Conservation (phyloP, 2,797 vertebrate species). For the Spea hammondii region DNA sequence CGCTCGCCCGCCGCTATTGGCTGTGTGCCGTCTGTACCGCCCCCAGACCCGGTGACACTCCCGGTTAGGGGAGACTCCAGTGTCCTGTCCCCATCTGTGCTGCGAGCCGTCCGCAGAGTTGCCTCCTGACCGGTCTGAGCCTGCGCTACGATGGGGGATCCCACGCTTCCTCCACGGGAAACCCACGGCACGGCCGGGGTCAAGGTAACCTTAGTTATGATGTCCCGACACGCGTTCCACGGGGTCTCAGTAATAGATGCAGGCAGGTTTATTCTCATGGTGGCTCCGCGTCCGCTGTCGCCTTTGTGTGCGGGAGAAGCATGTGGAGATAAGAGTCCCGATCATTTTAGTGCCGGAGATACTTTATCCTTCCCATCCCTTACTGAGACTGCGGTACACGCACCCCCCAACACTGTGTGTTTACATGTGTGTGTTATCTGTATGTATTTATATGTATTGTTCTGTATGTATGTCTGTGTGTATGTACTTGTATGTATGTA, state of each 20-base stretch:
- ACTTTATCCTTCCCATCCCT: too few relatives aligned
- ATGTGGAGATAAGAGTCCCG: too few relatives aligned
- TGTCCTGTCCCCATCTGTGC: background rate
- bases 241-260: background rate
- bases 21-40: background rate
- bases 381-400: too few relatives aligned
- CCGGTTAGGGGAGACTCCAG: background rate
- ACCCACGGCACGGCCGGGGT: background rate
- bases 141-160: constrained; percentile 33
- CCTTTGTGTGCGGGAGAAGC: too few relatives aligned
- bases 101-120: background rate
- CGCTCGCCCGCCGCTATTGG: too few relatives aligned
- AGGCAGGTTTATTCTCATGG: background rate
- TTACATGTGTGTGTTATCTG: too few relatives aligned
- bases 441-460: too few relatives aligned
- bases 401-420: too few relatives aligned
- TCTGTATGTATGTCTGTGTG: too few relatives aligned
- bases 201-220: constrained; percentile 1
- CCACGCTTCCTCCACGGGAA: background rate
- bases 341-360: too few relatives aligned
- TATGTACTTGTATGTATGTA: too few relatives aligned
- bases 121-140: background rate
- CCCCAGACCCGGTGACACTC: background rate
- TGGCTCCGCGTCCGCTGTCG: background rate
- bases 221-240: background rate